These are phyloP conservation scores for Knipowitschia caucasica DNA, from an alignment of 2,797 vertebrate genomes.

Conservation along the genomic window DNA sequence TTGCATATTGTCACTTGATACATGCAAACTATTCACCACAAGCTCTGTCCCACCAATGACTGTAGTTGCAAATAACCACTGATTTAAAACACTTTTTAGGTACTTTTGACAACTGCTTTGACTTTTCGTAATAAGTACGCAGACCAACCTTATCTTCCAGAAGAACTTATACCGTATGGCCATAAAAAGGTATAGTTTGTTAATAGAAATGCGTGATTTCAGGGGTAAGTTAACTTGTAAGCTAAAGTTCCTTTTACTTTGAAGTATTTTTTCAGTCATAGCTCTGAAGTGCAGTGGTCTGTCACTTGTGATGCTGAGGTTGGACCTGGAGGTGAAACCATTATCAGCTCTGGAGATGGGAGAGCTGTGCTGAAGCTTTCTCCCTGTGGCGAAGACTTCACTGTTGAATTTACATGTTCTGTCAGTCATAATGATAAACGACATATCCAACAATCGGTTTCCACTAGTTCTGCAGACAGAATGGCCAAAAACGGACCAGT, in stretches of 20 bases:
- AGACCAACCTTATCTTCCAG: constrained; percentile 79
- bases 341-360: constrained; percentile 78
- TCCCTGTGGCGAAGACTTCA: constrained; percentile 80
- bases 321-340: constrained; percentile 55
- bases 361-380: constrained; percentile 75
- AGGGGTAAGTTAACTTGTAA: neutral
- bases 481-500: constrained; percentile 26
- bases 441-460: constrained; percentile 2
- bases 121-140: constrained; percentile 85
- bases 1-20: no score
- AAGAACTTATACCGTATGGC: constrained; percentile 70
- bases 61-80: no score
- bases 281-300: constrained; percentile 78
- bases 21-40: no score
- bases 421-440: constrained; percentile 68
- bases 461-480: constrained; percentile 27
- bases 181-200: constrained; percentile 74
- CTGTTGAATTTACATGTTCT: constrained; percentile 80
- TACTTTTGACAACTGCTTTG: constrained; percentile 74
- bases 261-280: constrained; percentile 62
- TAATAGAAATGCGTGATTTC: neutral
- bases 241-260: neutral
- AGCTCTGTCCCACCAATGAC: no score
- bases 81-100: constrained; percentile 53
- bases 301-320: constrained; percentile 37